Percentiles rank a stretch among this genome's conserved stretches.
Evolutionary conservation across 2,888 invertebrate species (phyloP).

Genomic region (Lepetodrilus schrolli): DNA sequence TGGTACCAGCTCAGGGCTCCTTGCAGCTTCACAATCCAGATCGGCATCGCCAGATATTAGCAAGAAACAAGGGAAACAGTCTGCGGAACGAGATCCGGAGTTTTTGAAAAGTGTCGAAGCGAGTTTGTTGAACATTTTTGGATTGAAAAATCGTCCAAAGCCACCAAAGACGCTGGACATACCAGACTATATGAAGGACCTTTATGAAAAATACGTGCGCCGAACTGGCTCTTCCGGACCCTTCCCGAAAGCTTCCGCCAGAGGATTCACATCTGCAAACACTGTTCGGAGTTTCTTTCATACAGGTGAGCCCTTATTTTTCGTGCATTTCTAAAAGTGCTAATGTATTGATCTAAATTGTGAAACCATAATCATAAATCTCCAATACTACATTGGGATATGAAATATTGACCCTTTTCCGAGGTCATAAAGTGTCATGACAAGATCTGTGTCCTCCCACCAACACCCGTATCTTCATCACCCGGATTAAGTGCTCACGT

Average conservation of each 20-base stretch:
- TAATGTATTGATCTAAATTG: no score
- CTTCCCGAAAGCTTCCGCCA: slow-evolving; percentile 52
- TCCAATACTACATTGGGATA: no score
- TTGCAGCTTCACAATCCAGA: slow-evolving; percentile 32
- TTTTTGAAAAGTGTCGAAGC: slow-evolving; percentile 78
- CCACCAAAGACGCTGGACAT: slow-evolving; percentile 78
- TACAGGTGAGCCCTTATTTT: slow-evolving; percentile 67
- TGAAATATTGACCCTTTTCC: no score
- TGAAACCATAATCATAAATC: no score
- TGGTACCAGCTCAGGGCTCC: slow-evolving; percentile 36
- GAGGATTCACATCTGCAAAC: slow-evolving; percentile 59
- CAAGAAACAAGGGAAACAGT: not conserved
- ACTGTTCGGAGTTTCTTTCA: slow-evolving; percentile 71
- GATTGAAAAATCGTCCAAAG: slow-evolving; percentile 79
- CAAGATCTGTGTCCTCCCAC: no score
- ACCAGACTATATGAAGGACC: slow-evolving; percentile 86
- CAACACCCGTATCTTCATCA: no score
- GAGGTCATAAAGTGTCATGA: no score
- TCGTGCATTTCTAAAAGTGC: no score
- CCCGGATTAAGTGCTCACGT: no score
- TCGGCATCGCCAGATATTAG: slow-evolving; percentile 8
- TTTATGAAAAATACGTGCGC: slow-evolving; percentile 83
- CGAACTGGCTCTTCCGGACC: slow-evolving; percentile 79
- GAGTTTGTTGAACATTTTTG: slow-evolving; percentile 80
- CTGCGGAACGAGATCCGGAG: slow-evolving; percentile 44